A percentile compares a stretch with the other conserved stretches of the same genome.
phyloP scores from a whole-genome alignment of 2,113 vertebrate genomes.

The Sisor rabdophorus region DNA sequence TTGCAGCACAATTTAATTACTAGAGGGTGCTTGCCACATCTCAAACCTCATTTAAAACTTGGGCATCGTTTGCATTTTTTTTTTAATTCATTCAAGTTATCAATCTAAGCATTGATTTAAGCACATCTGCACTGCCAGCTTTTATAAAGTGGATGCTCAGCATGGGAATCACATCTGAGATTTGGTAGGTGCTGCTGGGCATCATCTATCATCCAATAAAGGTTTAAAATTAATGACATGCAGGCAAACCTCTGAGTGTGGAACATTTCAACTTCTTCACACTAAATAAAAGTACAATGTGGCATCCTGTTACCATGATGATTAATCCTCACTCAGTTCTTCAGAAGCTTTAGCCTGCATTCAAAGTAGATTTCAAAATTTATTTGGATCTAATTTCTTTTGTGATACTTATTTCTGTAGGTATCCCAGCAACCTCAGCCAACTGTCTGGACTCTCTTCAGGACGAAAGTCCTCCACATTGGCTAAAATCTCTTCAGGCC shows the following conservation, averaged over 20 bases:
- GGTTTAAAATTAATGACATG: constrained; percentile 46
- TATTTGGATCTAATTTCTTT: neutral
- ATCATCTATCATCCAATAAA: constrained; percentile 46
- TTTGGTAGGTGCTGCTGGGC: constrained; percentile 19
- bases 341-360: constrained; percentile 17
- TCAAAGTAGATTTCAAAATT: constrained; percentile 4
- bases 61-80: neutral
- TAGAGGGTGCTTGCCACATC: neutral
- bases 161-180: constrained; percentile 39
- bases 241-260: constrained; percentile 24
- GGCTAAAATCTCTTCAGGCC: constrained; percentile 89
- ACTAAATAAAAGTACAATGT: constrained; percentile 9
- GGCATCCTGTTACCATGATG: constrained; percentile 22
- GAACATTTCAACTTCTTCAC: constrained; percentile 32
- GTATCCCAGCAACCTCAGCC: constrained; percentile 82
- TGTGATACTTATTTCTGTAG: constrained; percentile 53
- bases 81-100: neutral
- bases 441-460: constrained; percentile 89
- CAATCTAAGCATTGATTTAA: constrained; percentile 9
- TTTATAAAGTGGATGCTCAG: constrained; percentile 32
- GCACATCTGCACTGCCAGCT: neutral
- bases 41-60: neutral
- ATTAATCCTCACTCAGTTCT: constrained; percentile 29
- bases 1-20: neutral
- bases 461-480: constrained; percentile 90